Base-by-base conservation (phyloP, 1,140 invertebrate genomes). In the Euglossa dilemma region DNA sequence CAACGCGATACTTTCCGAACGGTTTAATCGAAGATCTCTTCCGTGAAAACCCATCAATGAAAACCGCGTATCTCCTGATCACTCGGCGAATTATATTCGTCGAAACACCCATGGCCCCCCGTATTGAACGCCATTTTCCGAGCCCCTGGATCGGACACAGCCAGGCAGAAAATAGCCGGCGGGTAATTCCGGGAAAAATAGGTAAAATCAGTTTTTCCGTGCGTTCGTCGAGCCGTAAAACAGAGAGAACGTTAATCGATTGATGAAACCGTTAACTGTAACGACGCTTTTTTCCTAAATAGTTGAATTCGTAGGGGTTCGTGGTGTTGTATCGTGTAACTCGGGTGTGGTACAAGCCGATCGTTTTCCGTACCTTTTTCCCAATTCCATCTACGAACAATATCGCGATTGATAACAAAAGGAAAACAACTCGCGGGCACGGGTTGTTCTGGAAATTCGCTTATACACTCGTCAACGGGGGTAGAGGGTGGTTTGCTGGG, bases 171-270 rank as follows among this genome's bases (percentile, higher is more conserved):
- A 67, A 75, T 63, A 25, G 61, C 6, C 23, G 36, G 28, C 52
- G 66, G 66, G 9, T 43, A 80, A 73, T 80, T 63, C 45, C 9
- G 43, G 20, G 36, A 74, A 73, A 79, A 74, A 74, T 73, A 80
- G 66, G 28, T 59, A 18, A 71, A 86, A 79, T 83, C 74, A 79
- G 57, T 78, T 63, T 70, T 64, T 69, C 57, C 63, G 20, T 23
- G 36, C 18, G 67, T 50, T 28, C 43, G 45, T 6, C 71, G 36
- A 57, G 43, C 72, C 72, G 77, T 87, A 56, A 80, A 87, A 77
- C 74, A 76, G 25, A 43, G 18, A 70, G 43, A 84, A 71, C 73
- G 77, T 87, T 87, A 87, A 87, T 87, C 75, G 82, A 84, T 86
- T 80, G 82, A 84, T 81, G 76, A 64, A 76, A 75, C 57, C 80